Evolutionary conservation across 2,888 invertebrate genomes (phyloP).

Genomic region (Lymantria monacha): DNA sequence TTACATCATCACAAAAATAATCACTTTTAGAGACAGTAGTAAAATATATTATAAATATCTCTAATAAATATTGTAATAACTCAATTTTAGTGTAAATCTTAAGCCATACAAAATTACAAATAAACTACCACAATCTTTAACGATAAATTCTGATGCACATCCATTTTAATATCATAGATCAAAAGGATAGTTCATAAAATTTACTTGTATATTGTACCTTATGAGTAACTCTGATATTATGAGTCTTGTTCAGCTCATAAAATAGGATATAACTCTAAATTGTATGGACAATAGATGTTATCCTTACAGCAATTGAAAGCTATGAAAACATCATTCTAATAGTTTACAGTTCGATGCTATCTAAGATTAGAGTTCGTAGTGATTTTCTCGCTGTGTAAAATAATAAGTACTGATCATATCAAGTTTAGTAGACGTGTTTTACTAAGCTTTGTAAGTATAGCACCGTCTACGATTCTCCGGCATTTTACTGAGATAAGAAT

Average conservation of each 20-base stretch:
- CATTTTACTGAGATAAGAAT: too few species aligned
- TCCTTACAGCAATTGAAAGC: too few species aligned
- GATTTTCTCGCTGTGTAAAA: conserved; percentile 2
- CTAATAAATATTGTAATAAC: not conserved
- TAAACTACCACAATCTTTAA: not conserved
- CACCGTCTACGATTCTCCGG: too few species aligned
- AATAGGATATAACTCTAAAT: not conserved
- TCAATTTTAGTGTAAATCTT: not conserved
- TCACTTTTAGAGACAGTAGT: too few species aligned
- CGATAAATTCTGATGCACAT: not conserved
- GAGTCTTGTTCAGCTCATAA: not conserved
- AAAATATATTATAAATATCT: not conserved
- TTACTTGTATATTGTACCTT: not conserved
- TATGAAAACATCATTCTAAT: conserved; percentile 15
- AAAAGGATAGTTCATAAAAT: conserved; percentile 21
- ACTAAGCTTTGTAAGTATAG: too few species aligned
- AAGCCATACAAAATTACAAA: not conserved
- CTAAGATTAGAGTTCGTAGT: not conserved
- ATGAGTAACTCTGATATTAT: too few species aligned
- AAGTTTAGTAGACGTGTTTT: not conserved
- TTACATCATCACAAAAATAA: too few species aligned
- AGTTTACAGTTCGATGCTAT: conserved; percentile 17
- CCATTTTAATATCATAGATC: conserved; percentile 10
- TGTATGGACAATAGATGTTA: too few species aligned
- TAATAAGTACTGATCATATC: not conserved